These are phyloP conservation scores for Apolygus lucorum DNA, from an alignment of 1,140 invertebrate genomes.

Conservation along the genomic window DNA sequence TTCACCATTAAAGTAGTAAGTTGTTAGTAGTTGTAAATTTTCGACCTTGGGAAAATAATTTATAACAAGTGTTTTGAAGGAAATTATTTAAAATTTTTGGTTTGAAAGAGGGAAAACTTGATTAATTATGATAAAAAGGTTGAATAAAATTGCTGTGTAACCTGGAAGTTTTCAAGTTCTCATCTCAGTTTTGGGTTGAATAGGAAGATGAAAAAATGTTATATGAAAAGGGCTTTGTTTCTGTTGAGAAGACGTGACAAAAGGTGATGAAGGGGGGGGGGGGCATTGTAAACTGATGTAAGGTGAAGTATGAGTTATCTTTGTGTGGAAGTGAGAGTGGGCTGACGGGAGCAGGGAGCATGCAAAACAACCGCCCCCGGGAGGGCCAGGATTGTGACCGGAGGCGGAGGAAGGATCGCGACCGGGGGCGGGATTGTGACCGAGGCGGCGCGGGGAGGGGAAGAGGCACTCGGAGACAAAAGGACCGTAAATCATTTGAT, in stretches of 20 bases:
- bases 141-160: no score
- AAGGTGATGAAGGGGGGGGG: neutral
- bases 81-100: no score
- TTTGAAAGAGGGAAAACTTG: no score
- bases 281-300: constrained; percentile 14
- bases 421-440: neutral
- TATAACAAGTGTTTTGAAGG: no score
- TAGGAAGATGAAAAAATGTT: neutral
- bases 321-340: constrained; percentile 1
- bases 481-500: constrained; percentile 24
- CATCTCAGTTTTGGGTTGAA: no score
- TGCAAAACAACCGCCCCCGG: constrained; percentile 2
- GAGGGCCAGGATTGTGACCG: neutral
- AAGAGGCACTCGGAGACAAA: constrained; percentile 15
- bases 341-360: neutral
- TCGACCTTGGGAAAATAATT: no score
- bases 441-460: neutral
- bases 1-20: no score
- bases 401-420: neutral
- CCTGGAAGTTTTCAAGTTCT: neutral
- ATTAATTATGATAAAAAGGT: no score
- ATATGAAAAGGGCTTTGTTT: constrained; percentile 13
- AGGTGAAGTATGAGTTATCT: constrained; percentile 21
- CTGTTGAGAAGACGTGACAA: neutral
- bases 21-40: no score